A percentile compares a stretch with the other conserved stretches of the same genome.
Conservation (phyloP, 2,113 vertebrate genomes). For the Saimiri boliviensis region DNA sequence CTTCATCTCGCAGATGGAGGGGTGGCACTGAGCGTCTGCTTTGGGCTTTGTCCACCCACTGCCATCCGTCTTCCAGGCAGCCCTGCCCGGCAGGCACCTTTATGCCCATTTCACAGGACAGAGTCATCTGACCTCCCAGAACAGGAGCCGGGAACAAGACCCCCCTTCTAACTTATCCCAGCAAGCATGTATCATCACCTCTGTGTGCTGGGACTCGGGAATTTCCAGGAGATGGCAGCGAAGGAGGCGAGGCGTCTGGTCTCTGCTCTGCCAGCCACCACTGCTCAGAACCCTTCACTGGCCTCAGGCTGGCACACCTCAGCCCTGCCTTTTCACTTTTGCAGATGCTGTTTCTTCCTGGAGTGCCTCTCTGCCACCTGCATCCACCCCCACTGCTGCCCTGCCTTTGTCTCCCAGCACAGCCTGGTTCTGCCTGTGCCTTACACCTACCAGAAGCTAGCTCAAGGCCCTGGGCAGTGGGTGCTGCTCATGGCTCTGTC, state of each 20-base stretch:
- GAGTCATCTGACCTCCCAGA: neutral
- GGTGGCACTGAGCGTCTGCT: neutral
- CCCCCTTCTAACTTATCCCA: neutral
- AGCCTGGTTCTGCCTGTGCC: neutral
- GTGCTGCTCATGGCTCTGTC: neutral
- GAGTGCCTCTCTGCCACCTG: neutral
- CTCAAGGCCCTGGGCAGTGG: neutral
- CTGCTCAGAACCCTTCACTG: accelerated
- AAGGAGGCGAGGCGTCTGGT: accelerated
- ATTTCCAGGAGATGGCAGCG: neutral
- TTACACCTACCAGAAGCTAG: too few species aligned
- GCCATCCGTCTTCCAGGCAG: accelerated
- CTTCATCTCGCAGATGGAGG: accelerated
- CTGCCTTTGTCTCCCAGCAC: accelerated
- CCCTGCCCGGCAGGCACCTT: neutral
- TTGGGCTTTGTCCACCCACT: accelerated
- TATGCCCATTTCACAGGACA: neutral
- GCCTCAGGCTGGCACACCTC: neutral
- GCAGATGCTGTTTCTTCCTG: neutral
- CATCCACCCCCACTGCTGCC: accelerated
- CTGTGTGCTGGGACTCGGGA: neutral
- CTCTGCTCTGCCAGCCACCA: too few species aligned
- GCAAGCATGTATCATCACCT: neutral
- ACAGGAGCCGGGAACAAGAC: neutral
- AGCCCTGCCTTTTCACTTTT: neutral